These are phyloP conservation scores for Agrotis ipsilon DNA, from an alignment of 2,888 invertebrate genomes.

Conservation along the genomic window DNA sequence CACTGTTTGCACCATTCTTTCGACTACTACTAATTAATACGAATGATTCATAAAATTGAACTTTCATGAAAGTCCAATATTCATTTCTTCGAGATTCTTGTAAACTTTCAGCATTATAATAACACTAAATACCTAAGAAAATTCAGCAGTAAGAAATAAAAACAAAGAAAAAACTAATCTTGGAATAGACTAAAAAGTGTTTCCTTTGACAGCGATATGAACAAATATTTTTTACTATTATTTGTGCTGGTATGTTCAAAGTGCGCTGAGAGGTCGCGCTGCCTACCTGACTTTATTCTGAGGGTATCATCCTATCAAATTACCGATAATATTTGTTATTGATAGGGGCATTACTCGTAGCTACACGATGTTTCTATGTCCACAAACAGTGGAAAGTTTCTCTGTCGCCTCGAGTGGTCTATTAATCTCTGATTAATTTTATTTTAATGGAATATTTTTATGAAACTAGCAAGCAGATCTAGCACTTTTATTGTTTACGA, in stretches of 20 bases:
- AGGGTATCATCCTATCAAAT: constrained; percentile 33
- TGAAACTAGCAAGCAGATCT: constrained; percentile 12
- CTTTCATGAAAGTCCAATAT: not conserved
- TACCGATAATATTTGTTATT: constrained; percentile 71
- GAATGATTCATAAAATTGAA: no score
- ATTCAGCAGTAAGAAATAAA: not conserved
- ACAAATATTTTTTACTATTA: not conserved
- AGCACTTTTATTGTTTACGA: constrained; percentile 21
- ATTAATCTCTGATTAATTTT: constrained; percentile 80
- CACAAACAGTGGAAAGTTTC: constrained; percentile 82
- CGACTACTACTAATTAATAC: no score
- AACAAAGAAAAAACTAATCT: not conserved
- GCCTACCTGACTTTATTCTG: constrained; percentile 22
- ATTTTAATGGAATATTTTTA: constrained; percentile 83
- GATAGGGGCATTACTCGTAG: constrained; percentile 61
- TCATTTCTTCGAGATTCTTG: not conserved
- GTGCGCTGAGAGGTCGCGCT: not conserved
- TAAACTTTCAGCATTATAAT: no score
- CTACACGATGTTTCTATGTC: constrained; percentile 57
- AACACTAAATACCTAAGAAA: not conserved
- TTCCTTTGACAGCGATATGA: no score
- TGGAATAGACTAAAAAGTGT: not conserved
- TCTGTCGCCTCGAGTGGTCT: constrained; percentile 65
- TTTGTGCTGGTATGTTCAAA: not conserved
- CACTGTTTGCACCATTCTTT: no score